These are phyloP conservation scores for Baryphthengus martii DNA, from an alignment of 2,113 vertebrate species.

Conservation along the genomic window DNA sequence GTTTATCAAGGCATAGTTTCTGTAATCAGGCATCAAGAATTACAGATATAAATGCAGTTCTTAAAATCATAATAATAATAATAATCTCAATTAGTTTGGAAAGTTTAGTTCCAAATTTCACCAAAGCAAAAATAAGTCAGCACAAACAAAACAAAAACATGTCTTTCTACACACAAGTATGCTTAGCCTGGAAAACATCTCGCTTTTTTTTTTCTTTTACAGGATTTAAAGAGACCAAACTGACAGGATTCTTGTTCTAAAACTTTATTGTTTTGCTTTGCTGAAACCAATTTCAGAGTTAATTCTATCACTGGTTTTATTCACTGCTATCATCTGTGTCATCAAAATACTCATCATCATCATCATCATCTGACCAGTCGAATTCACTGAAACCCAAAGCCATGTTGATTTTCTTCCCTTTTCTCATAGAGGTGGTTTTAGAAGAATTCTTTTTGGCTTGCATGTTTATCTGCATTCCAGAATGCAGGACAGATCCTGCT, in stretches of 20 bases:
- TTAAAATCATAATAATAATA: constrained; percentile 25
- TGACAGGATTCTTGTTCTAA: constrained; percentile 64
- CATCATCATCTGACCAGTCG: constrained; percentile 83
- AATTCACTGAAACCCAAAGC: constrained; percentile 86
- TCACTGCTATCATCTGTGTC: constrained; percentile 76
- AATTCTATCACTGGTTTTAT: constrained; percentile 68
- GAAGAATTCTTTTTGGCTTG: constrained; percentile 91
- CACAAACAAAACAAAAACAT: constrained; percentile 40
- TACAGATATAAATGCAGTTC: constrained; percentile 33
- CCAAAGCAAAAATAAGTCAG: constrained; percentile 61
- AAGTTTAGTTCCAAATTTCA: constrained; percentile 63
- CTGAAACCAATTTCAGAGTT: constrained; percentile 41
- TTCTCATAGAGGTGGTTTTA: constrained; percentile 87
- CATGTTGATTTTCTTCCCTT: constrained; percentile 93
- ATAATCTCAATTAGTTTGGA: constrained; percentile 30
- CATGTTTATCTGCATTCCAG: constrained; percentile 92
- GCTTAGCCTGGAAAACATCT: constrained; percentile 47
- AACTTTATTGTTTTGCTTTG: constrained; percentile 53
- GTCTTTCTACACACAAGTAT: constrained; percentile 47
- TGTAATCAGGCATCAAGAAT: constrained; percentile 72
- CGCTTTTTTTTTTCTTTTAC: constrained; percentile 42
- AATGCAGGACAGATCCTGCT: constrained; percentile 85
- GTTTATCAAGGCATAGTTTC: constrained; percentile 59
- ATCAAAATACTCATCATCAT: constrained; percentile 70
- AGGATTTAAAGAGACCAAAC: constrained; percentile 72